Conservation (phyloP, 2,113 vertebrate species). For the Periophthalmodon schlosseri region DNA sequence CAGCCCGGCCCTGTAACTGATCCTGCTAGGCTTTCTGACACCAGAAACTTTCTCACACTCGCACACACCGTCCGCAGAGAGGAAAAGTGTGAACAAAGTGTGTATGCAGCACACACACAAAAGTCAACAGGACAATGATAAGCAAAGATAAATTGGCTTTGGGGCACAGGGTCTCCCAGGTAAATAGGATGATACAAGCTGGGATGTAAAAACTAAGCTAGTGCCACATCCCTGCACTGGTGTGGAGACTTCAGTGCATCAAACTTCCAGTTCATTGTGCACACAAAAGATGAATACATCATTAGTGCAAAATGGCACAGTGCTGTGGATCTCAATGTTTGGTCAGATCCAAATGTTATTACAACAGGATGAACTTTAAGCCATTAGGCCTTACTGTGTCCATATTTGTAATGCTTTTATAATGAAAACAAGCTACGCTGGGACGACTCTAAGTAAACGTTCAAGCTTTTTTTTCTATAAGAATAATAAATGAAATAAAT, state of each 20-base stretch:
- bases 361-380: constrained; percentile 39
- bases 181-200: constrained; percentile 63
- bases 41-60: constrained; percentile 79
- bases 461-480: constrained; percentile 7
- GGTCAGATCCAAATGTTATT: constrained; percentile 56
- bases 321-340: constrained; percentile 35
- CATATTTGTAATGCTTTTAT: constrained; percentile 47
- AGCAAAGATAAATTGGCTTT: constrained; percentile 62
- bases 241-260: not conserved
- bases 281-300: constrained; percentile 4
- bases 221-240: constrained; percentile 30
- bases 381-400: constrained; percentile 20
- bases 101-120: constrained; percentile 31
- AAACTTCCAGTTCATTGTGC: constrained; percentile 1
- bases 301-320: not conserved
- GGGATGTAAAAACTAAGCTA: constrained; percentile 48
- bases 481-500: constrained; percentile 11
- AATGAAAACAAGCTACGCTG: constrained; percentile 34
- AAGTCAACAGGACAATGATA: constrained; percentile 56
- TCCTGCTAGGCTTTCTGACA: constrained; percentile 67
- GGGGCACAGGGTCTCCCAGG: constrained; percentile 60
- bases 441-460: constrained; percentile 41
- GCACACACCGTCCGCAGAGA: constrained; percentile 45
- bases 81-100: constrained; percentile 26
- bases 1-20: constrained; percentile 76